Conservation (phyloP, 2,888 invertebrate genomes). For the Gibbula magus region DNA sequence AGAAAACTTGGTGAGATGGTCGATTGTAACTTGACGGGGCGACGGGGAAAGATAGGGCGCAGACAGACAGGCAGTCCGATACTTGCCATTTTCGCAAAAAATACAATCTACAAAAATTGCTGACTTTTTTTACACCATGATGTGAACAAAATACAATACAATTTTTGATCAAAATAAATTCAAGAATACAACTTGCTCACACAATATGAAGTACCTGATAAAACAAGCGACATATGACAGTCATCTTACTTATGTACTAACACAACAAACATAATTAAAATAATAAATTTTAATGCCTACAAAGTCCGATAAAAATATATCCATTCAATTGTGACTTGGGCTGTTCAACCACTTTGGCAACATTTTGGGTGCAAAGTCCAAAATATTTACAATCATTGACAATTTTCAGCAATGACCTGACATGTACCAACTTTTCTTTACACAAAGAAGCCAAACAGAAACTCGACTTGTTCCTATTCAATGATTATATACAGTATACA, state of each 20-base stretch:
- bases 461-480: too few relatives aligned
- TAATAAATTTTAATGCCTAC: conserved; percentile 7
- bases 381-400: too few relatives aligned
- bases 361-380: neutral
- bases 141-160: conserved; percentile 5
- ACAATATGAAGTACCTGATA: neutral
- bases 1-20: conserved; percentile 1
- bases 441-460: too few relatives aligned
- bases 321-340: neutral
- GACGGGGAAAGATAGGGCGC: neutral
- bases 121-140: conserved; percentile 7
- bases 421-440: too few relatives aligned
- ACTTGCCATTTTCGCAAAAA: neutral
- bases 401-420: too few relatives aligned
- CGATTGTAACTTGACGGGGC: neutral
- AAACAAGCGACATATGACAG: neutral
- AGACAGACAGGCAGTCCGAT: neutral
- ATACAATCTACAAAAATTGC: conserved; percentile 5
- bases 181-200: neutral
- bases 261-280: conserved; percentile 8
- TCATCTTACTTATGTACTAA: neutral
- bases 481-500: too few relatives aligned
- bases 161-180: neutral
- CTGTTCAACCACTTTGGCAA: neutral
- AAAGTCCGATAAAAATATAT: conserved; percentile 4